Conservation (phyloP, 2,113 vertebrate species). For the Patagioenas fasciata region DNA sequence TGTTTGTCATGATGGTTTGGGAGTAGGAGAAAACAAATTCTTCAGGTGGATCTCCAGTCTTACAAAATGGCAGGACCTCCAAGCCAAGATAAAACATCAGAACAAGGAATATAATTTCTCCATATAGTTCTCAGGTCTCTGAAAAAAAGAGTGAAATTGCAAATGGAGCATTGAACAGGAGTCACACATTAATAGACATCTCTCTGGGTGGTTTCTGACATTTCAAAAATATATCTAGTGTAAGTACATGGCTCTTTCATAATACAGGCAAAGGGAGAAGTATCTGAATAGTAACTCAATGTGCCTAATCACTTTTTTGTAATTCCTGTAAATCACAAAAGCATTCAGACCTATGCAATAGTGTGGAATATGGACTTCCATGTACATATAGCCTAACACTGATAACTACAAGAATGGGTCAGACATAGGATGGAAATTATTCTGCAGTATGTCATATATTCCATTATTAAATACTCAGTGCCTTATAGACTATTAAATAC, state of each 20-base stretch:
- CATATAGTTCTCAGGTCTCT: not conserved
- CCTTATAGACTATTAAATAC: not conserved
- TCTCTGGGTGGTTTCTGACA: not conserved
- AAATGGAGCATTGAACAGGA: not conserved
- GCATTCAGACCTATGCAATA: accelerated
- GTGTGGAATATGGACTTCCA: not conserved
- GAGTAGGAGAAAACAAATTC: not conserved
- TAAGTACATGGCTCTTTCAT: not conserved
- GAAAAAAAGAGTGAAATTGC: not conserved
- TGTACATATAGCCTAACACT: not conserved
- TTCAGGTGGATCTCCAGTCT: not conserved
- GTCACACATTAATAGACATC: not conserved
- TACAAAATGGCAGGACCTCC: not conserved
- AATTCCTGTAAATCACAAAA: not conserved
- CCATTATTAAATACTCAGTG: not conserved
- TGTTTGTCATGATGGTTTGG: not conserved
- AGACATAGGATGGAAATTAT: not conserved
- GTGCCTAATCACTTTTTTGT: not conserved
- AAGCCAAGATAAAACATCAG: not conserved
- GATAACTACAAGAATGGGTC: not conserved
- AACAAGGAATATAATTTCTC: not conserved
- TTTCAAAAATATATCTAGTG: not conserved
- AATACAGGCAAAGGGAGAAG: not conserved
- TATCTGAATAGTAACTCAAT: not conserved
- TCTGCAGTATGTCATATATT: not conserved